phyloP scores from a whole-genome alignment of 2,888 invertebrate genomes.

The Fabriciana adippe region DNA sequence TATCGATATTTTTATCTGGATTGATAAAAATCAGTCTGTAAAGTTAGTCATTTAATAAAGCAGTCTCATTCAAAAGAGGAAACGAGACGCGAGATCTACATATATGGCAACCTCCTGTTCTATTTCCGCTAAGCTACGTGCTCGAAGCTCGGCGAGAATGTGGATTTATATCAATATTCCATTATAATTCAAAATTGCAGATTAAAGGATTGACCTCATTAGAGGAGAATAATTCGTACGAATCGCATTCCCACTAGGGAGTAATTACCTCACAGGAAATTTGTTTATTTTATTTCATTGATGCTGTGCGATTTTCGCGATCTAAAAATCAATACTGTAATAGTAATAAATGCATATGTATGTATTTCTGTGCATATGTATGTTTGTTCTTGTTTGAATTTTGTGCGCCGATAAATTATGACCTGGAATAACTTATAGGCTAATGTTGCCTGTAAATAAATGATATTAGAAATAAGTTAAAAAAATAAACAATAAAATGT shows the following conservation, averaged over 20 bases:
- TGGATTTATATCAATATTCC: constrained; percentile 23
- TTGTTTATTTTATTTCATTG: neutral
- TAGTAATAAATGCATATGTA: neutral
- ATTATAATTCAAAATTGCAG: constrained; percentile 3
- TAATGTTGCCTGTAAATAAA: too few species aligned
- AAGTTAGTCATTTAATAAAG: constrained; percentile 20
- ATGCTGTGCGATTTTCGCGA: neutral
- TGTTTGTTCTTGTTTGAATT: too few species aligned
- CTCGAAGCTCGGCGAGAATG: constrained; percentile 17
- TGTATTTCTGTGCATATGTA: too few species aligned
- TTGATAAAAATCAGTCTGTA: neutral
- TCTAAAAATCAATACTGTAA: too few species aligned
- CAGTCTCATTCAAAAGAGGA: constrained; percentile 10
- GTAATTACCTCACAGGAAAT: neutral
- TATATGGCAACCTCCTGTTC: constrained; percentile 30
- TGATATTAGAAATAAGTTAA: too few species aligned
- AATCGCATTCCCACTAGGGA: neutral
- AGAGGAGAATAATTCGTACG: neutral
- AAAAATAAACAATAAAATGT: too few species aligned
- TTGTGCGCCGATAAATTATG: too few species aligned
- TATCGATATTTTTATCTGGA: neutral
- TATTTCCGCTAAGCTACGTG: constrained; percentile 39
- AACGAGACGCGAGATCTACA: constrained; percentile 25
- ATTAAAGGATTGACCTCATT: neutral
- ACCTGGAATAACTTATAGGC: too few species aligned